Base-by-base conservation (phyloP, 2,797 vertebrate genomes). In the Masticophis lateralis region DNA sequence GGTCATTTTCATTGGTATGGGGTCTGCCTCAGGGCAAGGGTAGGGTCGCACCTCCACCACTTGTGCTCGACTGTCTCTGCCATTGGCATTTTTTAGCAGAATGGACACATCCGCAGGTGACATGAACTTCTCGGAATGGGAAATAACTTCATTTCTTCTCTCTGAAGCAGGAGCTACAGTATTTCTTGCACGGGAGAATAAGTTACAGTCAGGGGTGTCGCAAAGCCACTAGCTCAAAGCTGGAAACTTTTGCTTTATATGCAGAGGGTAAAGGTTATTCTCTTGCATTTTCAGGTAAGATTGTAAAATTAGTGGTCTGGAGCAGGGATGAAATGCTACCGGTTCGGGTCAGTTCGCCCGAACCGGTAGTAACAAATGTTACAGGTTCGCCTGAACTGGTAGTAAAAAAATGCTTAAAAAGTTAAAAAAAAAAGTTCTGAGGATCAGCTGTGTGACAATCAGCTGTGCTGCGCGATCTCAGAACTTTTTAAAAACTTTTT, bases 121-220 rank as follows among this genome's bases (percentile, higher is more conserved):
- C 94, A 96, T 69, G 74, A 96, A 89, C 63, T 93, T 79, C 56
- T 90, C 37, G 57, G 88, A 89, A 94, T 91, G 89, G 94, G 93
- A 94, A 95, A 96, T 95, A 96, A 95, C 91, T 91, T 95, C 90
- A 86, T 86, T 32, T 56, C 95, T 61, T 16, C 91, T 93, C 91
- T 92, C 57, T 47, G 37, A 95, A 95, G 74, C 93, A 93, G 43
- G 74, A 86, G 32, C 13, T n/a, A 47, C 32, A 0, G 74, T 25
- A 12, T 25, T 83, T 47, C 20, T 43, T 47, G 74, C 37, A 43
- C 37, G 2, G 74, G 20, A 47, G 37, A 47, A 43, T 47, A 83
- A 12, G 37, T 4, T 83, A 25, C 74, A 22, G 37, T 22, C 37
- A 79, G 43, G 47, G 9, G 37, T 47, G 37, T 2, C 5, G 20